Conservation (phyloP, 2,888 invertebrate genomes). For the Mesorhabditis belari region DNA sequence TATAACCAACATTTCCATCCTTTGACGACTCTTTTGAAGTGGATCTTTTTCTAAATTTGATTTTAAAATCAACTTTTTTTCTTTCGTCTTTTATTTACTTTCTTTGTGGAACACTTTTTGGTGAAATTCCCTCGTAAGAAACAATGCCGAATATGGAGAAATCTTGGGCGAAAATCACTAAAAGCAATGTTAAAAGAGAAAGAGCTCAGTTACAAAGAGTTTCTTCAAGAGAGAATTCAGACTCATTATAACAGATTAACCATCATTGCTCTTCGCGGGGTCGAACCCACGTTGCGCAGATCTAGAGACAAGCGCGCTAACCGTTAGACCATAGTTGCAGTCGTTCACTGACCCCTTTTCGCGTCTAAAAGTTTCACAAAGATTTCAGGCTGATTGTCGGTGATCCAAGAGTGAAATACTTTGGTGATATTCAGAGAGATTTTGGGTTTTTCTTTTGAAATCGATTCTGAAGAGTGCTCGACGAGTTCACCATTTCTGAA, state of each 20-base stretch:
- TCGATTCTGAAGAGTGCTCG: background rate
- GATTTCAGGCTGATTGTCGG: background rate
- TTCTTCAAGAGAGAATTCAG: no score
- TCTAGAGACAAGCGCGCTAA: no score
- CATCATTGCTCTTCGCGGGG: no score
- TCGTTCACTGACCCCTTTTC: no score
- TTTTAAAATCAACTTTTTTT: background rate
- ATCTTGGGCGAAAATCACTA: background rate
- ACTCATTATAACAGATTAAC: no score
- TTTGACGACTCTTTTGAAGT: background rate
- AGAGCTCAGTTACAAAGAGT: background rate
- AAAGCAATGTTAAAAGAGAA: background rate
- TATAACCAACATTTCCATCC: background rate
- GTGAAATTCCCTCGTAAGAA: background rate
- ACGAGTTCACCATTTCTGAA: background rate
- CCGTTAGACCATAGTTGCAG: no score
- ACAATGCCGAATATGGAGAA: background rate
- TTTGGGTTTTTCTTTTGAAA: background rate
- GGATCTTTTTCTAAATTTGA: background rate
- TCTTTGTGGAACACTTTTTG: background rate
- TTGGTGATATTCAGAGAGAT: background rate
- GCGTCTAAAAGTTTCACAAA: background rate
- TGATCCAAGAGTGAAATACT: background rate
- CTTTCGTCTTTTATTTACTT: background rate
- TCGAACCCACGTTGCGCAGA: no score